Evolutionary conservation across 1,140 invertebrate species (phyloP), one percentile per base, ranked within the genome.

Genomic region (Hyles vespertilio): DNA sequence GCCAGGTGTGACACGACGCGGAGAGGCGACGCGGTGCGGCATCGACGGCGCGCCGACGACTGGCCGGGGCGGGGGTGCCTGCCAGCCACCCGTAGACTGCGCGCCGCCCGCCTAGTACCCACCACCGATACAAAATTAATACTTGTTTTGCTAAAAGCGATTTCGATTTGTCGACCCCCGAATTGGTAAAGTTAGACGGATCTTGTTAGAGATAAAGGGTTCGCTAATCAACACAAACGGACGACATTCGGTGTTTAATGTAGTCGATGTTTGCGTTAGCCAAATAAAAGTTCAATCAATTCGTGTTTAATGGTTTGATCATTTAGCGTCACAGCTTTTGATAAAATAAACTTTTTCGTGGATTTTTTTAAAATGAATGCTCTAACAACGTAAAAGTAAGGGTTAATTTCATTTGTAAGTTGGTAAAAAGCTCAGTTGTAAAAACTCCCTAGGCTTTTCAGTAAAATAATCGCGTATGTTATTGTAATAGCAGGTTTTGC

Each of bases 121-220:
- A 51, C 50, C 73, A 74, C 76, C 81, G 84, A 87, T 85, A 87
- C 84, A 84, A 83, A 85, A 85, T 87, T 87, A 87, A 87, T 87
- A 87, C 84, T 87, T 87, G 81, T 84, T 85, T 87, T 84, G 79
- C 81, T 81, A 85, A 84, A 81, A 84, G 81, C 75, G 79, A 84
- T 86, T 86, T 84, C 84, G 84, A 87, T 86, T 87, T 86, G 81
- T 85, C 72, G 81, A 72, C 66, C 76, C 72, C 74, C 75, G 77
- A 84, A 87, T 87, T 81, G 82, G 70, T 73, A 86, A 88, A 88
- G 81, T 86, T 86, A 79, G 79, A 70, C 56, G 61, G 69, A 84
- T 84, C 84, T 85, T 84, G 79, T 82, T 82, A 86, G 69, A 80
- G 84, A 84, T 87, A 82, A 84, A 86, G 82, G 79, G 81, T 84